Conservation (phyloP, 2,113 vertebrate genomes). For the Aphelocoma coerulescens region DNA sequence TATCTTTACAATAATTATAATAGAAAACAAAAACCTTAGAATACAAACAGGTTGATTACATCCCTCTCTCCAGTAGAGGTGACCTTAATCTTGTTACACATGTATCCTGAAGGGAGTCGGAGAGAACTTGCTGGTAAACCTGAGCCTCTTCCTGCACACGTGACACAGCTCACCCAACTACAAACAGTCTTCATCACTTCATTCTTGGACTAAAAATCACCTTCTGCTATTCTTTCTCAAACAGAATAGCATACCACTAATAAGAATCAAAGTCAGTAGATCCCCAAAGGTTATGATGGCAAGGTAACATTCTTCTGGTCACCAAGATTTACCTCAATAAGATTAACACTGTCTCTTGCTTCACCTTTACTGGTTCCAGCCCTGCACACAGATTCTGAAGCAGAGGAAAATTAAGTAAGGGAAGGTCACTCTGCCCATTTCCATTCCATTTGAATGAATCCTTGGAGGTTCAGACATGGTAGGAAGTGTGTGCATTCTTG, state of each 20-base stretch:
- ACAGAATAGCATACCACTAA: background rate
- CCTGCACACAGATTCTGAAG: background rate
- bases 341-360: background rate
- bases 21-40: background rate
- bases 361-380: background rate
- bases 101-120: background rate
- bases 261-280: background rate
- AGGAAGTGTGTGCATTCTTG: background rate
- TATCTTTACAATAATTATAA: background rate
- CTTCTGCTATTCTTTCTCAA: background rate
- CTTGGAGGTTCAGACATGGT: background rate
- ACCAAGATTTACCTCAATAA: background rate
- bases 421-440: background rate
- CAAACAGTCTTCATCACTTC: background rate
- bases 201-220: background rate
- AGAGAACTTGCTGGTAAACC: background rate
- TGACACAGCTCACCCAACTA: background rate
- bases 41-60: background rate
- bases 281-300: background rate
- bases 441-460: background rate
- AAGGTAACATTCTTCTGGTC: background rate
- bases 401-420: background rate
- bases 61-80: background rate
- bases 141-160: background rate
- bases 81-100: background rate